Percentiles rank a stretch among this genome's conserved stretches.
Conservation (phyloP, 1,140 invertebrate species). For the Cheumatopsyche charites region DNA sequence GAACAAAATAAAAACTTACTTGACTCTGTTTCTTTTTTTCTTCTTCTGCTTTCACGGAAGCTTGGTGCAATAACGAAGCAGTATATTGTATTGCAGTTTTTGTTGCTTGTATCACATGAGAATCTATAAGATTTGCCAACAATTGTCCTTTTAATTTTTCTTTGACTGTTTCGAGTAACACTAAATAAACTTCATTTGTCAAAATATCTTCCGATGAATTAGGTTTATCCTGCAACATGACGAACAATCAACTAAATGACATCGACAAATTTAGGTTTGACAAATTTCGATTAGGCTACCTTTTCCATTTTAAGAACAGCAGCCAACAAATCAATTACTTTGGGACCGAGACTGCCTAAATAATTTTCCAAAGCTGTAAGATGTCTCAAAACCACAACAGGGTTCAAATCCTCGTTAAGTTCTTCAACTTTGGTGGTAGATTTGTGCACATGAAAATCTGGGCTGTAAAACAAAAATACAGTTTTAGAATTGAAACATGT, state of each 20-base stretch:
- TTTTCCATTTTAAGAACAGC: constrained; percentile 79
- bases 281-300: constrained; percentile 52
- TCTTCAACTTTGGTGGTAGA: constrained; percentile 24
- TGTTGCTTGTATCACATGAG: constrained; percentile 67
- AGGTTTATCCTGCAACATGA: constrained; percentile 56
- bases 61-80: constrained; percentile 70
- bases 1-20: too few relatives aligned
- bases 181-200: constrained; percentile 71
- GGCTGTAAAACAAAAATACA: neutral
- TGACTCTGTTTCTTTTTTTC: constrained; percentile 58
- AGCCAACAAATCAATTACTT: constrained; percentile 73
- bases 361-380: constrained; percentile 81
- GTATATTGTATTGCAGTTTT: constrained; percentile 66
- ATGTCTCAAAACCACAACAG: constrained; percentile 74
- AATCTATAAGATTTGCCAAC: constrained; percentile 74
- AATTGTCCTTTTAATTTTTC: constrained; percentile 83
- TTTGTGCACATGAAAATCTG: neutral
- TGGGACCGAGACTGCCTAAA: constrained; percentile 79
- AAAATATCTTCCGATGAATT: constrained; percentile 77
- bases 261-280: neutral
- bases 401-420: constrained; percentile 52
- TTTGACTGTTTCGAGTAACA: constrained; percentile 81
- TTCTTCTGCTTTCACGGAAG: constrained; percentile 55
- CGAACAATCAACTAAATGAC: neutral
- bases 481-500: too few relatives aligned